Base-by-base conservation (phyloP, 1,140 invertebrate genomes). In the Anoplolepis gracilipes region DNA sequence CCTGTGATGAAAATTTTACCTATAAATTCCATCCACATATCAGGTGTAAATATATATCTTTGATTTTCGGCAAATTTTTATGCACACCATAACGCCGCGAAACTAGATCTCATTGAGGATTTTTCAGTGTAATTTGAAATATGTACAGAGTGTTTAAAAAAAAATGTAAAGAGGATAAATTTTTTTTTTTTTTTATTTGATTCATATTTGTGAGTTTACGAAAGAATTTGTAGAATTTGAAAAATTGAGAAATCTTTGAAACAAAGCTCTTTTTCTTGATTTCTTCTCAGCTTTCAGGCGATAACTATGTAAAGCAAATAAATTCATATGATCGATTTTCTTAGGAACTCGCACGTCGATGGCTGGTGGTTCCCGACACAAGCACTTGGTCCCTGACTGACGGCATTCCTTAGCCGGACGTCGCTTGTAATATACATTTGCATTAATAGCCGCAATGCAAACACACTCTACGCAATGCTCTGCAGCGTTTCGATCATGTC, bases 371-470 rank as follows among this genome's bases (percentile, higher is more conserved):
- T 87, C 69, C 61, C 81, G 55, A 76, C 59, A 64, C 78, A 84
- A 91, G 77, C 62, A 76, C 73, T 91, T 90, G 81, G 90, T 89
- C 87, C 90, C 91, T 92, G 92, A 92, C 89, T 67, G 78, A 89
- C 89, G 78, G 67, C 87, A 90, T 90, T 88, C 87, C 81, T 85
- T 77, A 81, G 81, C 53, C 65, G 79, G 75, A 87, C 70, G 59
- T 87, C 77, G 76, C 81, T 88, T 76, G 81, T 88, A 90, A 88
- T 88, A 87, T 70, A 87, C 76, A 87, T 90, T 90, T 89, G 85
- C 87, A 85, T 90, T 90, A 89, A 90, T 85, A 88, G 81, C 70
- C n/a, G 70, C 70, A 64, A 87, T 85, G 64, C 88, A 70, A 88
- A 85, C 59, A 33, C 59, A 30, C 46, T 42, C 30, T n/a, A 28